Percentiles rank a stretch among this genome's conserved stretches.
Conservation (phyloP, 2,797 vertebrate genomes). For the Ispidina lecontei region DNA sequence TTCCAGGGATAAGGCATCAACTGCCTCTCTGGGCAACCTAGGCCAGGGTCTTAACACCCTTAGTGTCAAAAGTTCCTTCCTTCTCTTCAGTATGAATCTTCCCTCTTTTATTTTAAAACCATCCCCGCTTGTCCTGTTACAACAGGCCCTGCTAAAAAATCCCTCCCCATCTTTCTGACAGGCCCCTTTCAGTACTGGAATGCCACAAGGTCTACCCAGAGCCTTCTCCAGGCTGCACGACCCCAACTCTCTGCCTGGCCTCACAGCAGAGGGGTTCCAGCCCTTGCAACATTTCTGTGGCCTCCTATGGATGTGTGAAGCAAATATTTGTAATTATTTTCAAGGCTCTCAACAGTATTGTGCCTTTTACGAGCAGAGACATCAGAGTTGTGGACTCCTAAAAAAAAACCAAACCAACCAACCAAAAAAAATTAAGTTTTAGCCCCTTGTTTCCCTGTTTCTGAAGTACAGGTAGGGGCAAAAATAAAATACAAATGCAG, state of each 20-base stretch:
- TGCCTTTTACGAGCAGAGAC: background rate
- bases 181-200: background rate
- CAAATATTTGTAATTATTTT: background rate
- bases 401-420: background rate
- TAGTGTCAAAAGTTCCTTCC: background rate
- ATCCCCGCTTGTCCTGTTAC: background rate
- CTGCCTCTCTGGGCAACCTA: background rate
- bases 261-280: background rate
- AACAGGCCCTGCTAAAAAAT: background rate
- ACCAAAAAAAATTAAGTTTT: background rate
- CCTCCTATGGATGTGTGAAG: background rate
- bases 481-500: accelerated
- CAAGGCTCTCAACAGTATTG: background rate
- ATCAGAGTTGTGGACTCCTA: background rate
- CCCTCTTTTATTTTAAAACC: background rate
- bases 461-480: background rate
- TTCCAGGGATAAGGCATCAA: background rate
- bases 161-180: background rate
- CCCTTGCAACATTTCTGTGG: background rate
- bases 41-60: background rate
- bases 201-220: background rate
- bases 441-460: background rate
- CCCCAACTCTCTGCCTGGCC: background rate
- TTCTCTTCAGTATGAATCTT: background rate
- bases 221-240: background rate